Percentiles rank a stretch among this genome's conserved stretches.
Conservation (phyloP, 2,797 vertebrate genomes). For the Anguilla marmorata region DNA sequence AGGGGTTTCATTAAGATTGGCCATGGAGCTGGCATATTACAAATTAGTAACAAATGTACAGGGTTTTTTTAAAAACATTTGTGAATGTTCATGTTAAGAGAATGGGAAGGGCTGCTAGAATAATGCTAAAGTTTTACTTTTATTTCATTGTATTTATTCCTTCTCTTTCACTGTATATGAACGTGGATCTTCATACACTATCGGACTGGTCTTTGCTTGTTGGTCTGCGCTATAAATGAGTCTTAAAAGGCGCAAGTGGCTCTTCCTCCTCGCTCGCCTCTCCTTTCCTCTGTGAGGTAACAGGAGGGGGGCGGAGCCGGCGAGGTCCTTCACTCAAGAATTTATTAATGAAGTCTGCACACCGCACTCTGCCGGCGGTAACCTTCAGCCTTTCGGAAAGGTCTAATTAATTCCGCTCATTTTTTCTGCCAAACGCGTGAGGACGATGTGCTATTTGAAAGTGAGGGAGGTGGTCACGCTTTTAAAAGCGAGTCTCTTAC, state of each 20-base stretch:
- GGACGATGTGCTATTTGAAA: conserved; percentile 53
- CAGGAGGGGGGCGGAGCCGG: not conserved
- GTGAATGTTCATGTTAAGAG: not conserved
- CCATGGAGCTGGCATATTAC: not conserved
- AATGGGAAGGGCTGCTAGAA: not conserved
- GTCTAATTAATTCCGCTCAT: conserved; percentile 56
- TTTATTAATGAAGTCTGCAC: conserved; percentile 48
- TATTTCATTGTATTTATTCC: not conserved
- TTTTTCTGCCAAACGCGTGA: conserved; percentile 33
- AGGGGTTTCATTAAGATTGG: not conserved
- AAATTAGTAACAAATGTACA: not conserved
- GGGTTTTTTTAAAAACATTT: not conserved
- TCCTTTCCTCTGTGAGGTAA: not conserved
- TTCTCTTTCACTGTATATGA: not conserved
- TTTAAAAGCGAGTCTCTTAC: conserved; percentile 38
- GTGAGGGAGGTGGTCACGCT: conserved; percentile 51
- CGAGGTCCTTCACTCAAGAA: conserved; percentile 13
- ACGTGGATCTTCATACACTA: not conserved
- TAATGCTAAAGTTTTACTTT: not conserved
- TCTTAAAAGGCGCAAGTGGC: too few relatives aligned
- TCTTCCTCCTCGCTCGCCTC: not conserved
- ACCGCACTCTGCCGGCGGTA: conserved; percentile 36
- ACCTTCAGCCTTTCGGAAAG: conserved; percentile 52
- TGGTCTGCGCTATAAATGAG: too few relatives aligned
- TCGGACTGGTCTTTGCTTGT: too few relatives aligned